Percentiles rank a stretch among this genome's conserved stretches.
Conservation (phyloP, 2,113 vertebrate species). For the Fregetta grallaria region DNA sequence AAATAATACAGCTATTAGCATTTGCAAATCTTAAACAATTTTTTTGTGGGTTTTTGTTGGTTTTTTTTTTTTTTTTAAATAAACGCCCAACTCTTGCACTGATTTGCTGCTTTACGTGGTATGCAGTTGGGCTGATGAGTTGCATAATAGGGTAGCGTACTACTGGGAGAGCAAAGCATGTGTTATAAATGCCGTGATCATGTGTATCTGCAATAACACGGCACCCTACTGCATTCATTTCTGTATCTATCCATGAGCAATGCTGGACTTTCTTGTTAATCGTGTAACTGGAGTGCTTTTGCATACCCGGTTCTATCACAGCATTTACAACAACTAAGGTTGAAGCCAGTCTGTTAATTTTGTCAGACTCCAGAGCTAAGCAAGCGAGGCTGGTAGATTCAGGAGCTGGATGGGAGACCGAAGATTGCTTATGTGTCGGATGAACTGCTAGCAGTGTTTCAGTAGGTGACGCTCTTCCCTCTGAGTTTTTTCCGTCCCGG, state of each 20-base stretch:
- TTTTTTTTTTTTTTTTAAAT: not conserved
- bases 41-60: no score
- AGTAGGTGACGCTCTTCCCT: conserved; percentile 22
- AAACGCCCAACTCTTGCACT: not conserved
- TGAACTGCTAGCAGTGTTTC: not conserved
- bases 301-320: rapidly evolving
- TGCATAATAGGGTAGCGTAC: conserved; percentile 38
- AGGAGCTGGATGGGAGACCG: not conserved
- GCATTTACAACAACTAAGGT: rapidly evolving
- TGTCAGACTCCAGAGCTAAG: not conserved
- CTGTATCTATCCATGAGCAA: rapidly evolving
- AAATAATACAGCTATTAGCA: rapidly evolving
- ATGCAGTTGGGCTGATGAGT: not conserved
- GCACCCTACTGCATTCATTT: not conserved
- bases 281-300: rapidly evolving
- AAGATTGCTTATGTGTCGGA: not conserved
- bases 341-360: not conserved
- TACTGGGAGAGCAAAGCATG: not conserved
- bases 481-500: not conserved
- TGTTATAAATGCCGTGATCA: not conserved
- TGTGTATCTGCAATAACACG: not conserved
- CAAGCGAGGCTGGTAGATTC: not conserved
- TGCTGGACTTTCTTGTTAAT: rapidly evolving
- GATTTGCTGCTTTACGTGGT: not conserved
- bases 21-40: not conserved